Evolutionary conservation across 64 coral and sea anemone genomes (phyloP).

Genomic region (Montipora sp.): DNA sequence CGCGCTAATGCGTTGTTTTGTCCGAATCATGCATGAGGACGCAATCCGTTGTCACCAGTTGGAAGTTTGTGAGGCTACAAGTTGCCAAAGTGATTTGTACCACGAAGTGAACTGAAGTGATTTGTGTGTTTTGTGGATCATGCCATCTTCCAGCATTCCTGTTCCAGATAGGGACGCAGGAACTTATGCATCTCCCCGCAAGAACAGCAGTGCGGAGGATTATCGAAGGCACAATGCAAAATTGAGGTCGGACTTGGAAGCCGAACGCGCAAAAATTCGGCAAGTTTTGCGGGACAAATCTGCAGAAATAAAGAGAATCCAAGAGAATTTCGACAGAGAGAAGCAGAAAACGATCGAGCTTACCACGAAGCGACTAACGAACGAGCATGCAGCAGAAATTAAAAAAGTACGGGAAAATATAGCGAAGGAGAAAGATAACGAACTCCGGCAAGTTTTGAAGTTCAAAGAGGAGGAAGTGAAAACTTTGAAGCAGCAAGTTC

Average conservation of each 20-base stretch:
- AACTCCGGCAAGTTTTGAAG: slow-evolving; percentile 89
- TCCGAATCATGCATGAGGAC: slow-evolving; percentile 1
- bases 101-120: slow-evolving; percentile 58
- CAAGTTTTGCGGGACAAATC: slow-evolving; percentile 94
- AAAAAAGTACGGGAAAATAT: slow-evolving; percentile 66
- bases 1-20: slow-evolving; percentile 6
- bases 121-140: slow-evolving; percentile 59
- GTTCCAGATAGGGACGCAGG: slow-evolving; percentile 81
- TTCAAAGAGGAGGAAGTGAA: slow-evolving; percentile 97
- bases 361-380: slow-evolving; percentile 75
- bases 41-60: neutral
- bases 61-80: neutral
- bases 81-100: neutral
- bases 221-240: slow-evolving; percentile 82
- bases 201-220: slow-evolving; percentile 77
- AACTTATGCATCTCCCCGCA: slow-evolving; percentile 59
- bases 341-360: slow-evolving; percentile 90
- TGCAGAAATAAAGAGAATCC: slow-evolving; percentile 87
- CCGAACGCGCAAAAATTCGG: slow-evolving; percentile 83
- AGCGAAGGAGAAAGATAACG: slow-evolving; percentile 86
- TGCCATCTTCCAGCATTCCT: slow-evolving; percentile 89
- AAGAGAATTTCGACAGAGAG: slow-evolving; percentile 92
- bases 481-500: slow-evolving; percentile 86
- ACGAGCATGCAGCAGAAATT: slow-evolving; percentile 81
- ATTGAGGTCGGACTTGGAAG: slow-evolving; percentile 90